Percentiles rank a stretch among this genome's conserved stretches.
phyloP scores from a whole-genome alignment of 2,113 vertebrate genomes.

The Hydrochoerus hydrochaeris region DNA sequence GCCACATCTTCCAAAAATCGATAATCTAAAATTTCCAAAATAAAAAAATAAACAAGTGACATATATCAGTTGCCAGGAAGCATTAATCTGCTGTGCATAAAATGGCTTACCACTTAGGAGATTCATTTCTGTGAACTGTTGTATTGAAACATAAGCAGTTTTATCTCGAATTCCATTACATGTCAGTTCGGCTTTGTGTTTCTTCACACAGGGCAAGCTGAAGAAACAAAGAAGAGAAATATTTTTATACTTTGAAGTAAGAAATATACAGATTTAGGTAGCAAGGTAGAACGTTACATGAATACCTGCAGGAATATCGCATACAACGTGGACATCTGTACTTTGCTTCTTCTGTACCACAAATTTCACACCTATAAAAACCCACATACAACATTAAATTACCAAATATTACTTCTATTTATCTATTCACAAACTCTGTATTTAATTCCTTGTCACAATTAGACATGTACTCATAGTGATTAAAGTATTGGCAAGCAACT shows the following conservation, averaged over 20 bases:
- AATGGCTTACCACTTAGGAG: conserved; percentile 93
- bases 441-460: not conserved
- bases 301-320: conserved; percentile 94
- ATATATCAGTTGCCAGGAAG: not conserved
- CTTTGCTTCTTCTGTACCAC: conserved; percentile 91
- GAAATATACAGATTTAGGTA: not conserved
- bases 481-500: not conserved
- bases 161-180: conserved; percentile 95
- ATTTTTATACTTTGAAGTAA: not conserved
- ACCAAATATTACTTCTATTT: conserved; percentile 18
- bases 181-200: conserved; percentile 90
- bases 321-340: conserved; percentile 95
- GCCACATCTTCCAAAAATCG: conserved; percentile 96
- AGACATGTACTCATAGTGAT: not conserved
- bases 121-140: conserved; percentile 93
- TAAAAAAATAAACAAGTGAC: conserved; percentile 49
- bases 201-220: conserved; percentile 95
- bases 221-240: conserved; percentile 64
- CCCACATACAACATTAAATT: conserved; percentile 28
- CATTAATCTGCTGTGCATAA: not conserved
- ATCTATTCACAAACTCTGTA: conserved; percentile 3
- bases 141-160: conserved; percentile 91
- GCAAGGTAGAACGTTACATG: not conserved
- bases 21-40: conserved; percentile 90
- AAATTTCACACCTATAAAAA: conserved; percentile 91